Base-by-base conservation (phyloP, 2,113 vertebrate species). In the Semnornis frantzii region DNA sequence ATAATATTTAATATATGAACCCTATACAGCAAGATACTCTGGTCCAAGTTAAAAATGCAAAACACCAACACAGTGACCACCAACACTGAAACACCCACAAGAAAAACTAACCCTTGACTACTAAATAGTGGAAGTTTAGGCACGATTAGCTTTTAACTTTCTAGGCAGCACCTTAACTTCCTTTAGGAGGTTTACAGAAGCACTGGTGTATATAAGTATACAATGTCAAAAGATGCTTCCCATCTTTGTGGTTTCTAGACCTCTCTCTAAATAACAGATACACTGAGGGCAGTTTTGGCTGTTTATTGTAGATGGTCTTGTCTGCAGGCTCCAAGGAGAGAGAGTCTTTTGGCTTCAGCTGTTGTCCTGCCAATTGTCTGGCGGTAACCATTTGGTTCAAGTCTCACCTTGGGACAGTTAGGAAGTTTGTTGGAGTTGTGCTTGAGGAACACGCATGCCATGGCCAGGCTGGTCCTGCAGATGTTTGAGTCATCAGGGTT, bases 1-100 rank as follows among this genome's bases (percentile, higher is more conserved):
- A 57, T 79, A 91, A 78, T 70, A 95, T 70, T 91, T 94, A 88
- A 91, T 96, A 94, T 92, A 93, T 65, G 94, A 93, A 75, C 59
- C 79, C 65, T 73, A 88, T 87, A 96, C 93, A 97, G 83, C 87
- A 86, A 89, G 77, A 90, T 46, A 63, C 34, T 0, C 10, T 87
- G 90, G 82, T 92, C 92, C 82, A 34, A 91, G 33, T 84, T 93
- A 84, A 82, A 94, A 93, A 91, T 64, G 73, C 79, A 72, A 90
- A 79, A 87, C 78, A 86, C 27, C 91, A 72, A 86, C 0, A 7
- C 82, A 84, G 82, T 20, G 86, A 89, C 87, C 90, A 84, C 85
- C 89, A 75, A 58, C 83, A 80, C 73, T 76, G 92, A 84, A 68
- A 91, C 85, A 91, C 84, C 90, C 20, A 0, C 84, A 50, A 78